Base-by-base conservation (phyloP, 2,888 invertebrate species). In the Agrenia bidenticulata region DNA sequence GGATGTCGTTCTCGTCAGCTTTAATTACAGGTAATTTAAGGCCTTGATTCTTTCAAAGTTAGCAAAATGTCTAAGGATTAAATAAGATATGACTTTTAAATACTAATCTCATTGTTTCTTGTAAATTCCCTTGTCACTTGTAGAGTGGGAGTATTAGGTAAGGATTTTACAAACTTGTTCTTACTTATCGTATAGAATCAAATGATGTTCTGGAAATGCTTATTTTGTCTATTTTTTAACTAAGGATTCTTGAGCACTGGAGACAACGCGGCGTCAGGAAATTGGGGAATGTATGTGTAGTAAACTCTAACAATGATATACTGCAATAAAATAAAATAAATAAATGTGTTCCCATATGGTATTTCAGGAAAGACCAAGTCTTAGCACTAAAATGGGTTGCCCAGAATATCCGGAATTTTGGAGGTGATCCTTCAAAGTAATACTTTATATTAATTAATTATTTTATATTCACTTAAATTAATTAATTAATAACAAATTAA, bases 211-310 rank as follows among this genome's bases (percentile, higher is more conserved):
- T 39, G 39, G 9, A 9, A 11, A 39, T 39, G 39, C 15, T 39
- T 11, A 39, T 9, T 9, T 11, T 9, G 39, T 39, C 9, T 45
- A 15, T 17, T 45, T 9, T 17, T 45, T 17, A 17, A 45, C n/a
- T 15, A 45, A 57, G 57, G 57, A 21, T 57, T 57, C 23, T 57
- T 57, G 4, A 57, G 57, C 21, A 39, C 39, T 9, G 57, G 57
- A 5, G 57, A 57, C 21, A 2, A 37, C 4, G 23, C 9, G 23
- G 57, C 39, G 39, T 13, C 19, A 2, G 57, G 57, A 21, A 57
- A 57, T 19, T 57, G 57, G 57, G 57, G 57, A 11, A 15, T 57
- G n/a, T n/a, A n/a, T n/a, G n/a, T n/a, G n/a, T n/a, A n/a, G n/a
- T n/a, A n/a, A n/a, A n/a, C n/a, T n/a, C n/a, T n/a, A n/a, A n/a